Evolutionary conservation across 2,888 invertebrate genomes (phyloP), one percentile per base, ranked within the genome.

Genomic region (Cylloceria caligata): DNA sequence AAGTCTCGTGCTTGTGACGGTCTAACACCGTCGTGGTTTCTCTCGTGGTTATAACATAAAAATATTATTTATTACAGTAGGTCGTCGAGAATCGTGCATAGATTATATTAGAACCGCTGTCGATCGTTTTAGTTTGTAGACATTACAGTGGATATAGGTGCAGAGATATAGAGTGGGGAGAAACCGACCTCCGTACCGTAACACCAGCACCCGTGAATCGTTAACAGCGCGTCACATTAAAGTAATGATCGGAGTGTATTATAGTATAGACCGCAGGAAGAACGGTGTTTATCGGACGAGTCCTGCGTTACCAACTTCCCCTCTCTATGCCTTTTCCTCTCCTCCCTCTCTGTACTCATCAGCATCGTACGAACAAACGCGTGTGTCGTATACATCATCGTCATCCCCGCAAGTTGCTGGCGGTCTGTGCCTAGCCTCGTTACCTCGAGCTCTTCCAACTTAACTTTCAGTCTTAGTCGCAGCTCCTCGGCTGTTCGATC

Each of bases 401-500:
- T 52, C 39, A 39, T 75, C 45, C 57, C n/a, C 55, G 27, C 39
- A 34, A 60, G 60, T 11, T 21, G 36, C 19, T 9, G 11, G 13
- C 64, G 64, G 19, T 64, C 21, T 42, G 24, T 42, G n/a, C n/a
- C 24, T 52, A n/a, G 27, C 6, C 55, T 21, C 45, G 47, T 24
- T 36, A 65, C 64, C 52, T 55, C 30, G 65, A 47, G 16, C 80
- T 55, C 62, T 55, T 68, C 42, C 21, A 72, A 72, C 68, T 64
- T 55, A 55, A 73, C 73, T 81, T 62, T 81, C 76, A 77, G 81
- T 81, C 76, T 80, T 47, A 30, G 60, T 52, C 68, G 65, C 57
- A 39, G 57, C 60, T 42, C 24, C 65, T 72, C 67, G 42, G 65
- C 19, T 19, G 71, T 60, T 60, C 75, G 57, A 57, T 77, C 76